A percentile compares a stretch with the other conserved stretches of the same genome.
Conservation (phyloP, 2,888 invertebrate genomes). For the Drosophila pseudotakahashii region DNA sequence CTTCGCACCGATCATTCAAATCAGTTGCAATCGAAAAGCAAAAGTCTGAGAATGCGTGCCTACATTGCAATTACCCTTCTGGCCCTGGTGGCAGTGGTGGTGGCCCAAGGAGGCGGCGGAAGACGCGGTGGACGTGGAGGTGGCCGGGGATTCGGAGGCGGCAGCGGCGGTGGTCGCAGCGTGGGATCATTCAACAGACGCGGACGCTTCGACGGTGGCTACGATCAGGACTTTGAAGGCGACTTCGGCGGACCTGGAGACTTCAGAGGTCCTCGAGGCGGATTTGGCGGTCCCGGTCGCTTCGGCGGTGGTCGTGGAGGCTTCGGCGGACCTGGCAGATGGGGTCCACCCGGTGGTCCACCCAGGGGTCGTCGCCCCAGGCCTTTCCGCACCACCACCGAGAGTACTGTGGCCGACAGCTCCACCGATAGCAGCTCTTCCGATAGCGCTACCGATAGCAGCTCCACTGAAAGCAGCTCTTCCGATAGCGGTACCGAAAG, state of each 20-base stretch:
- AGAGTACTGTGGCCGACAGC: conserved; percentile 3
- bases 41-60: conserved; percentile 47
- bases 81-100: conserved; percentile 26
- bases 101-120: conserved; percentile 24
- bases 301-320: background rate
- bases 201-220: background rate
- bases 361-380: conserved; percentile 13
- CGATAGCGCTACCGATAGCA: conserved; percentile 4
- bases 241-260: background rate
- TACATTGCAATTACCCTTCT: conserved; percentile 44
- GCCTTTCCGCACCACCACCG: conserved; percentile 7
- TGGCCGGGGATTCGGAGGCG: background rate
- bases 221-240: background rate
- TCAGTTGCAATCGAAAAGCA: conserved; percentile 28
- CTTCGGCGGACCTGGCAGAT: background rate
- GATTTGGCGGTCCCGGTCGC: background rate
- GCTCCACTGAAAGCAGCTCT: conserved; percentile 1
- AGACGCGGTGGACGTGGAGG: conserved; percentile 17
- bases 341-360: background rate
- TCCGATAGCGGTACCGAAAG: background rate
- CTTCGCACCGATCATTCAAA: background rate
- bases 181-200: conserved; percentile 1
- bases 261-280: background rate
- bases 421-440: conserved; percentile 15
- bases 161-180: conserved; percentile 2